Evolutionary conservation across 2,888 invertebrate species (phyloP), one percentile per base, ranked within the genome.

Genomic region (Orthonychiurus folsomi): DNA sequence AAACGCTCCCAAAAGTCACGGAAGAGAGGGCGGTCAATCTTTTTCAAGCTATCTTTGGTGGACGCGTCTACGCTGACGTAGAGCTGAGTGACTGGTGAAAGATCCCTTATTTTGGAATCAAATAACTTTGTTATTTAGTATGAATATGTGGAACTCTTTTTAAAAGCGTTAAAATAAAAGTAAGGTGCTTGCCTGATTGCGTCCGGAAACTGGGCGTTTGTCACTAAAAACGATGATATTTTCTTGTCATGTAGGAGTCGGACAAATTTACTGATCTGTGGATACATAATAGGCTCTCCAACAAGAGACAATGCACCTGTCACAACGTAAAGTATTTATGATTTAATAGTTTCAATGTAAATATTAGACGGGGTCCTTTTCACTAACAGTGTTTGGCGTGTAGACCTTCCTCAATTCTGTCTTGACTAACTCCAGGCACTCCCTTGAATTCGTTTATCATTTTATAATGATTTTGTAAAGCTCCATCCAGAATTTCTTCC

Each of bases 241-340:
- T 74, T 71, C 69, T 78, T 77, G 0, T 73, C 66, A 73, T 82
- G 82, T 2, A 82, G 76, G 55, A 82, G 72, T 12, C 74, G 68
- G 3, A 81, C 74, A 68, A 82, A 79, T 60, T 74, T 75, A 74
- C 82, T 82, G 63, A 83, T 83, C 72, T 81, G 78, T 18, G 83
- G 82, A 74, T 83, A 83, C 82, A 83, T 83, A 66, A 83, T 83
- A 1, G 83, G 83, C 71, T 83, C 83, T 5, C 83, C 83, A 2
- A 83, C 83, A 20, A 83, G 75, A 2, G 82, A 82, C 58, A 83
- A 74, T 50, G 83, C 83, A 75, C n/a, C n/a, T n/a, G n/a, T n/a
- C n/a, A n/a, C n/a, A n/a, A n/a, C n/a, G n/a, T n/a, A n/a, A n/a
- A n/a, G n/a, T n/a, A n/a, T n/a, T n/a, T n/a, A n/a, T n/a, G n/a